Evolutionary conservation across 2,113 vertebrate species (phyloP).

Genomic region (Myodes glareolus): DNA sequence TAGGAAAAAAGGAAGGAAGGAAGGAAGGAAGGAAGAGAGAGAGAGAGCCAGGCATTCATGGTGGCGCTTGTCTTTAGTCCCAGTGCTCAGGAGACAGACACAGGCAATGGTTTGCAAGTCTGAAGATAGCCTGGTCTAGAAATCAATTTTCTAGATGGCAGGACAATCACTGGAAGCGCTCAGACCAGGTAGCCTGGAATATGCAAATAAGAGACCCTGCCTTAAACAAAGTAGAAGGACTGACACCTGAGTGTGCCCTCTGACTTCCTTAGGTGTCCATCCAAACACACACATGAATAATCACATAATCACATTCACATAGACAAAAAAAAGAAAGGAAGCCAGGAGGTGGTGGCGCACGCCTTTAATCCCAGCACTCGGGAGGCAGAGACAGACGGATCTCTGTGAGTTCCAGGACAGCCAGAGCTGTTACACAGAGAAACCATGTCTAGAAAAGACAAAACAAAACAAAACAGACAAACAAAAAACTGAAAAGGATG

Average conservation of each 20-base stretch:
- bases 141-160: background rate
- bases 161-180: background rate
- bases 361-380: background rate
- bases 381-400: background rate
- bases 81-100: background rate
- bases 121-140: background rate
- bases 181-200: background rate
- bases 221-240: background rate
- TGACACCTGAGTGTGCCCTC: no score
- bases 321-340: no score
- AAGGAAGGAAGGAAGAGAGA: no score
- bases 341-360: background rate
- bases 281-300: background rate
- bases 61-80: background rate
- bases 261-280: no score
- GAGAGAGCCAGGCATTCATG: background rate
- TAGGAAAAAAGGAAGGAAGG: no score
- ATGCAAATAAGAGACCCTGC: background rate
- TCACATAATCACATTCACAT: no score
- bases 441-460: background rate
- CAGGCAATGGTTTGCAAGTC: background rate
- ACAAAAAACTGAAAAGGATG: background rate
- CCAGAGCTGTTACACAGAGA: background rate
- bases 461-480: background rate
- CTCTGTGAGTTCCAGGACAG: background rate